Evolutionary conservation across 2,797 vertebrate species (phyloP).

Genomic region (Mus caroli): DNA sequence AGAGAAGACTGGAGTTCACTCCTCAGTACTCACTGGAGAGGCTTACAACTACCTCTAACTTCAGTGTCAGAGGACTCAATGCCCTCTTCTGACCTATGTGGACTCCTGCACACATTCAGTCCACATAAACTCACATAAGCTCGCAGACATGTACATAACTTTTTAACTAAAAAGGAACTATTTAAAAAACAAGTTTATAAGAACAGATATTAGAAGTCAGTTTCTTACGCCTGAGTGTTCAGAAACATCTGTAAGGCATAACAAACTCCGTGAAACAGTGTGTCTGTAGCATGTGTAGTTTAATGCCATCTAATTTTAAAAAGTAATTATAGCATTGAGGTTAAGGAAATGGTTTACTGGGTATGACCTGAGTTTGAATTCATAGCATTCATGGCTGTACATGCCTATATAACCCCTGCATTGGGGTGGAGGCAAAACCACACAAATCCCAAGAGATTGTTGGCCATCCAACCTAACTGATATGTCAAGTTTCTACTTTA

Average conservation of each 20-base stretch:
- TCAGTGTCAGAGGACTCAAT: neutral
- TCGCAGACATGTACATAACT: neutral
- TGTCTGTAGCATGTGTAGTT: slow-evolving; percentile 41
- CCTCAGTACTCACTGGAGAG: neutral
- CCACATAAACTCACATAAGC: neutral
- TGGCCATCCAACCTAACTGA: neutral
- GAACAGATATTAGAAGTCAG: slow-evolving; percentile 12
- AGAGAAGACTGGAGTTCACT: neutral
- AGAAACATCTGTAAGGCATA: slow-evolving; percentile 52
- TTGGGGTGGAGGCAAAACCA: neutral
- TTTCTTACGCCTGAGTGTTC: slow-evolving; percentile 20
- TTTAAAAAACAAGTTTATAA: slow-evolving; percentile 26
- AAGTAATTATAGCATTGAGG: neutral
- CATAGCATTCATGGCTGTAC: neutral
- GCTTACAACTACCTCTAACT: neutral
- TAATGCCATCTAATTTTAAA: slow-evolving; percentile 55
- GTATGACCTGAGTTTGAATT: neutral
- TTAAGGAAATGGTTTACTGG: neutral
- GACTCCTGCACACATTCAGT: neutral
- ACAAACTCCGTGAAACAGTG: slow-evolving; percentile 21
- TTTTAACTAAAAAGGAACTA: neutral
- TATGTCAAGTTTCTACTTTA: neutral
- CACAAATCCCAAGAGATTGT: neutral
- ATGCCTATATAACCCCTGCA: neutral
- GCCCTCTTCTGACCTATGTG: neutral